Evolutionary conservation across 2,797 vertebrate species (phyloP), one percentile per base, ranked within the genome.

Genomic region (Semaprochilodus insignis): DNA sequence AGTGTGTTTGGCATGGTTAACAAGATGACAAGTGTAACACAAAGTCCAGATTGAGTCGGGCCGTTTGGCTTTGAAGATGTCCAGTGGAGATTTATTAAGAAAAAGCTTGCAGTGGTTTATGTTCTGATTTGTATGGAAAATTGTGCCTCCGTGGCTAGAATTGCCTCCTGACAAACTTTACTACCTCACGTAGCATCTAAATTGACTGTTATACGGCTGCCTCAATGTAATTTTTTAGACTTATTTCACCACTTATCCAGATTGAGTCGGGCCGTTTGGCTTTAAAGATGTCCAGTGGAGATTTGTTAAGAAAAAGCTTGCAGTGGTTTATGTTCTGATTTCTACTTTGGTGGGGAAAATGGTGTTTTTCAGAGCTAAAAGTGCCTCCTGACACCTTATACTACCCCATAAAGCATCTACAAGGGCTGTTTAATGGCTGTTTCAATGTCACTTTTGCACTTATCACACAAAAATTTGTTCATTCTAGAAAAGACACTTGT

Each of bases 1-100:
- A 75, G 62, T 65, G 51, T 55, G 52, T 65, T 40, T 40, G 70
- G 60, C 51, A 55, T 11, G 10, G 8, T 55, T 31, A 73, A 73
- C 71, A 73, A 73, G 71, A 55, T 8, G 34, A 67, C 34, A 40
- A 67, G 65, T 19, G 34, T 67, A 55, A 72, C 15, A 55, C 25
- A 55, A 73, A 55, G 55, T 63, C 66, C 73, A 59, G 34, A 60
- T 15, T 2, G 25, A 69, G 63, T 34, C 52, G 19, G 4, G n/a
- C 57, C 2, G 2, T 75, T 81, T 69, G 34, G 8, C 36, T 51
- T n/a, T 51, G 34, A 52, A 67, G 15, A 63, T 3, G 23, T 71
- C 77, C n/a, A 31, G 62, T 51, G 40, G 69, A 71, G 54, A 36
- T 23, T 36, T 14, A 7, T 6, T 11, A 16, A 52, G 70, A 55